phyloP scores from a whole-genome alignment of 1,140 invertebrate genomes.

The Phenacoccus solenopsis region DNA sequence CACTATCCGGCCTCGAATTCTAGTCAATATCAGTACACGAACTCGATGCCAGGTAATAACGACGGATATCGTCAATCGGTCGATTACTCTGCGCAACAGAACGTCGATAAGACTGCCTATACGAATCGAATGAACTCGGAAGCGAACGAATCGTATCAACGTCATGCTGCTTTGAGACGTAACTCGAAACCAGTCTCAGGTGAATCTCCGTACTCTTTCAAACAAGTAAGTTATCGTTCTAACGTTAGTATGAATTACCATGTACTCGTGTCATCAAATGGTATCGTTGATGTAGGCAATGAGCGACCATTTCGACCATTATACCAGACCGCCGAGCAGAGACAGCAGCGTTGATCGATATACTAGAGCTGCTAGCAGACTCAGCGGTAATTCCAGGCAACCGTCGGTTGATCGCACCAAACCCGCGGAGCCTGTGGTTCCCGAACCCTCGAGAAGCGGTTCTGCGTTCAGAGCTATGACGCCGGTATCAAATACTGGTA shows the following conservation, averaged over 20 bases:
- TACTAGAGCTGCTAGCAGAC: constrained; percentile 43
- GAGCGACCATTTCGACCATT: constrained; percentile 75
- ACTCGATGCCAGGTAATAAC: background rate
- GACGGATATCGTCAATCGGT: background rate
- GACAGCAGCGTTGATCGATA: constrained; percentile 78
- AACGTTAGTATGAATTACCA: too few relatives aligned
- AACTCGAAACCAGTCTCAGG: constrained; percentile 37
- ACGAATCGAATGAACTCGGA: background rate
- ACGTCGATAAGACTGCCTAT: background rate
- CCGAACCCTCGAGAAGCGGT: constrained; percentile 4
- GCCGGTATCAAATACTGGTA: constrained; percentile 34
- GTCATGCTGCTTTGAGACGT: constrained; percentile 30
- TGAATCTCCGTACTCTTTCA: constrained; percentile 30
- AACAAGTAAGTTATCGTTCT: constrained; percentile 25
- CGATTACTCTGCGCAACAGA: background rate
- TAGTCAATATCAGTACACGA: background rate
- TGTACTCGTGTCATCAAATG: background rate
- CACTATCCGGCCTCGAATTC: constrained; percentile 25
- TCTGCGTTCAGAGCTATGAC: constrained; percentile 31
- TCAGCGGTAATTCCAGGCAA: constrained; percentile 48
- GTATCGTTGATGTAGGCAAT: constrained; percentile 34
- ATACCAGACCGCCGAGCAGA: constrained; percentile 74
- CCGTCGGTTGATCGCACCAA: constrained; percentile 53
- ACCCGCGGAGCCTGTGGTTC: constrained; percentile 28
- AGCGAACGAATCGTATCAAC: background rate